These are phyloP conservation scores for Drosophila tripunctata DNA, from an alignment of 2,888 invertebrate species.

Conservation along the genomic window DNA sequence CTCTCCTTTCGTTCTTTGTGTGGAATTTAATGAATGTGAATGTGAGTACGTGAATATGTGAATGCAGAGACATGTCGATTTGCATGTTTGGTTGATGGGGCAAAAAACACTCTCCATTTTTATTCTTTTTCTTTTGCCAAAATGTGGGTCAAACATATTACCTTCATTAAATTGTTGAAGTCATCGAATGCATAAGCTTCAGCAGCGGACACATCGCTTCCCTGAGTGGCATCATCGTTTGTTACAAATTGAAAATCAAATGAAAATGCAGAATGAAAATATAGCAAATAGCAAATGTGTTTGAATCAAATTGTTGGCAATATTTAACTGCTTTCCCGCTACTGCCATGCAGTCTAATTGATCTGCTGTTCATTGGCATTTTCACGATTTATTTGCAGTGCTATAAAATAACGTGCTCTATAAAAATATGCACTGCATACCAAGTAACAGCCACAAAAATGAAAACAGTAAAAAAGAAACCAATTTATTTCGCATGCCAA, in stretches of 20 bases:
- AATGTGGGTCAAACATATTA: conserved; percentile 82
- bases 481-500: conserved; percentile 57
- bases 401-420: conserved; percentile 42
- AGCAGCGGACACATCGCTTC: conserved; percentile 87
- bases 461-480: conserved; percentile 9
- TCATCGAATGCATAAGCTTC: conserved; percentile 87
- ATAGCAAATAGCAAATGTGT: too few relatives aligned
- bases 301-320: conserved; percentile 14
- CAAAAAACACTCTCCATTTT: not conserved
- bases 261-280: not conserved
- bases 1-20: conserved; percentile 1
- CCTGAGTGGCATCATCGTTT: conserved; percentile 81
- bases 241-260: conserved; percentile 1
- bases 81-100: conserved; percentile 19
- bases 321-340: conserved; percentile 22
- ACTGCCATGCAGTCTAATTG: conserved; percentile 11
- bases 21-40: conserved; percentile 58
- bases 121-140: not conserved
- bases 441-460: conserved; percentile 24
- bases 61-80: conserved; percentile 37
- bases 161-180: conserved; percentile 87
- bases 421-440: conserved; percentile 55
- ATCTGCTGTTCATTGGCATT: not conserved
- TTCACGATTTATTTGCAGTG: conserved; percentile 21
- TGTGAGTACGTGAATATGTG: conserved; percentile 41